These are phyloP conservation scores for Eptesicus fuscus DNA, from an alignment of 2,113 vertebrate genomes.

Conservation along the genomic window DNA sequence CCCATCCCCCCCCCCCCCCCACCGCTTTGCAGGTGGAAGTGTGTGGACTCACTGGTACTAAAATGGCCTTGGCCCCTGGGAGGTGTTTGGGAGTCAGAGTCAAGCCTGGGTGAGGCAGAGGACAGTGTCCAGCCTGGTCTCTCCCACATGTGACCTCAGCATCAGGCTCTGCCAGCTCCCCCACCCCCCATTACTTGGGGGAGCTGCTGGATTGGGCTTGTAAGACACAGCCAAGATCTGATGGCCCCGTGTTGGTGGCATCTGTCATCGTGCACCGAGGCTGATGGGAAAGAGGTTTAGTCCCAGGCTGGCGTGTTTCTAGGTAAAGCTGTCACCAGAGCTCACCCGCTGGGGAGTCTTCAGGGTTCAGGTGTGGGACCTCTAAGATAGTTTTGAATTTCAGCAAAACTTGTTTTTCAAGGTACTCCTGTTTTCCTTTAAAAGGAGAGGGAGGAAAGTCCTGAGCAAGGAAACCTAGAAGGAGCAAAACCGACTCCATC, in stretches of 20 bases:
- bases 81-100: neutral
- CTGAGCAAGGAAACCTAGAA: constrained; percentile 33
- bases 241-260: rapidly evolving
- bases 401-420: constrained; percentile 75
- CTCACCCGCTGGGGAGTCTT: neutral
- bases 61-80: rapidly evolving
- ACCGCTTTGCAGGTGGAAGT: rapidly evolving
- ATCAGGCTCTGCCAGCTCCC: neutral
- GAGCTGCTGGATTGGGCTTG: neutral
- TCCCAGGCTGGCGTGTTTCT: neutral
- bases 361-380: neutral
- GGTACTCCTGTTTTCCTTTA: constrained; percentile 59
- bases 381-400: constrained; percentile 71
- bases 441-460: neutral
- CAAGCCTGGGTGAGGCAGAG: neutral
- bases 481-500: neutral
- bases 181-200: rapidly evolving
- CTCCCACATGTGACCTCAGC: rapidly evolving
- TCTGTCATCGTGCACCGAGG: neutral
- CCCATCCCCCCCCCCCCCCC: rapidly evolving
- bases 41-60: rapidly evolving
- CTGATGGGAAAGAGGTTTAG: neutral
- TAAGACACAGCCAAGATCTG: neutral
- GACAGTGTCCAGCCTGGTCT: neutral
- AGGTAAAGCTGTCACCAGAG: neutral